A percentile compares a stretch with the other conserved stretches of the same genome.
Evolutionary conservation across 2,888 invertebrate genomes (phyloP).

Genomic region (Oegoconia quadripuncta): DNA sequence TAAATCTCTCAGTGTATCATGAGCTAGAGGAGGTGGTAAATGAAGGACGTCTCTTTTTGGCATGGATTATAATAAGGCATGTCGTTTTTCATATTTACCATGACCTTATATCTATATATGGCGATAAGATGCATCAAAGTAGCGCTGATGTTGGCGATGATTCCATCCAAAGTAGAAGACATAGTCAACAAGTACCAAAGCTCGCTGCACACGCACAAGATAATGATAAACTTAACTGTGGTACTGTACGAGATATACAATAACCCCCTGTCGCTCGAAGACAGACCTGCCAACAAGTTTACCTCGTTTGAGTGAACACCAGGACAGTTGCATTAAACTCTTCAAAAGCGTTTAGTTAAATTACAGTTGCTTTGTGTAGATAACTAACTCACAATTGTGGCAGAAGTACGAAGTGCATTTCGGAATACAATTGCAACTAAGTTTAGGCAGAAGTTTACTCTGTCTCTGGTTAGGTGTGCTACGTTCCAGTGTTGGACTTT

Average conservation of each 20-base stretch:
- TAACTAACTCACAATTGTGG: too few relatives aligned
- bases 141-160: constrained; percentile 43
- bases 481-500: too few relatives aligned
- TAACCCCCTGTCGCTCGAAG: constrained; percentile 33
- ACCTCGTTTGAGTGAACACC: background rate
- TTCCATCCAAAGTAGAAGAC: constrained; percentile 38
- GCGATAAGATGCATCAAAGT: constrained; percentile 47
- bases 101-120: constrained; percentile 48
- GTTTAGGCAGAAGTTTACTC: too few relatives aligned
- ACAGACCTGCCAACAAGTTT: constrained; percentile 35
- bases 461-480: too few relatives aligned
- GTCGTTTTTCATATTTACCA: constrained; percentile 41
- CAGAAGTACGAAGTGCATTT: too few relatives aligned
- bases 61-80: too few relatives aligned
- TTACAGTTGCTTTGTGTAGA: constrained; percentile 2
- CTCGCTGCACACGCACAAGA: constrained; percentile 41
- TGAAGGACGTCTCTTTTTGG: too few relatives aligned
- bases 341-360: background rate
- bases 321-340: background rate
- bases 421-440: too few relatives aligned
- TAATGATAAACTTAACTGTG: constrained; percentile 36
- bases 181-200: constrained; percentile 43
- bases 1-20: too few relatives aligned
- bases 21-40: too few relatives aligned
- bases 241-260: constrained; percentile 44